These are phyloP conservation scores for Saturnia japonica DNA, from an alignment of 2,888 invertebrate species.

Conservation along the genomic window DNA sequence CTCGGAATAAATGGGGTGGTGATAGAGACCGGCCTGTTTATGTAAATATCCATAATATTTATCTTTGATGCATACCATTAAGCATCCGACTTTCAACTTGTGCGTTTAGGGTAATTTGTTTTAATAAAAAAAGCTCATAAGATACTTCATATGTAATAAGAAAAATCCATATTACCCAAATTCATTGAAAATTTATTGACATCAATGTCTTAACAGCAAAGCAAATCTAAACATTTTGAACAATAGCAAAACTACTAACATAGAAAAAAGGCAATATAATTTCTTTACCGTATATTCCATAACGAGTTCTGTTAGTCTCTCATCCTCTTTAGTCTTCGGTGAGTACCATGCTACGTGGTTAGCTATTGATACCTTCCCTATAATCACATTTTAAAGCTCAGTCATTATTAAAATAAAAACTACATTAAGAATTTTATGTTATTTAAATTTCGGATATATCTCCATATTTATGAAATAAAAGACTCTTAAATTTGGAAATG, in stretches of 20 bases:
- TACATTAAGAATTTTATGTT: neutral
- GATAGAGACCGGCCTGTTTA: constrained; percentile 55
- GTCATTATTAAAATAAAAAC: neutral
- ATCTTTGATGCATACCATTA: no score
- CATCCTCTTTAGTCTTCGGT: constrained; percentile 31
- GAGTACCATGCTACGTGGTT: constrained; percentile 40
- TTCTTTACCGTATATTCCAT: constrained; percentile 35
- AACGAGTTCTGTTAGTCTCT: constrained; percentile 32
- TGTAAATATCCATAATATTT: neutral
- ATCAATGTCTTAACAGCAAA: no score
- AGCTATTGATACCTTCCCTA: constrained; percentile 43
- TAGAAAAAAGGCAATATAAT: neutral
- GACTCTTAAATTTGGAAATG: no score
- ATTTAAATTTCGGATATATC: neutral
- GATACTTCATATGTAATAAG: no score
- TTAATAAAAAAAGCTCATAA: no score
- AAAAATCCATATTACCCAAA: no score
- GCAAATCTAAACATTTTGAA: no score
- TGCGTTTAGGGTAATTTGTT: no score
- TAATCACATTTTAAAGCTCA: neutral
- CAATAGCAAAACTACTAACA: no score
- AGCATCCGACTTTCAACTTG: no score
- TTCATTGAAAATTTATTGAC: no score
- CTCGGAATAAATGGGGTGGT: constrained; percentile 70
- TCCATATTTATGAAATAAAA: no score